Evolutionary conservation across 2,888 invertebrate genomes (phyloP).

Genomic region (Phragmatobia fuliginosa): DNA sequence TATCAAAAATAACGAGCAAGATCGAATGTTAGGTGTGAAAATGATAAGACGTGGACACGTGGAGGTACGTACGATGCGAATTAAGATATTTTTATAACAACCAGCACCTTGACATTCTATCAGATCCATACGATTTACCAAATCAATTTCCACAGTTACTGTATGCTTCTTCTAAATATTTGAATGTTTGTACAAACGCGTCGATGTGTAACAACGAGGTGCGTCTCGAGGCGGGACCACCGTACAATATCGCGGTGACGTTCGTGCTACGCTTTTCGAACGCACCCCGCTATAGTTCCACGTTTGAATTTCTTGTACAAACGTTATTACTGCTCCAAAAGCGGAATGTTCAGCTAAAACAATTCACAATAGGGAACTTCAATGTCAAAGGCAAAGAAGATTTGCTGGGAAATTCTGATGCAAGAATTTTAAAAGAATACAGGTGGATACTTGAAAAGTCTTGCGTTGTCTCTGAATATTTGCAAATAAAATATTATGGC

Average conservation of each 20-base stretch:
- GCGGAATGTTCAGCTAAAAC: constrained; percentile 78
- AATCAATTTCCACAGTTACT: constrained; percentile 47
- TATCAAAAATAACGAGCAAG: constrained; percentile 55
- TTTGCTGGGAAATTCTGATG: constrained; percentile 64
- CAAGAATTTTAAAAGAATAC: constrained; percentile 59
- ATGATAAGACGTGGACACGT: constrained; percentile 39
- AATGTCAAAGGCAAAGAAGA: constrained; percentile 79
- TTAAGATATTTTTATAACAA: constrained; percentile 46
- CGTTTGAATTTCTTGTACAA: constrained; percentile 83
- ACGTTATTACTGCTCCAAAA: constrained; percentile 81
- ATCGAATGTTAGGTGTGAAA: constrained; percentile 28
- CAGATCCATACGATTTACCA: constrained; percentile 43
- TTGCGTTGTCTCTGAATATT: constrained; percentile 22
- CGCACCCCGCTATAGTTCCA: constrained; percentile 74
- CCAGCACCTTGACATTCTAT: constrained; percentile 41
- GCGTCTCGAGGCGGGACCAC: constrained; percentile 10
- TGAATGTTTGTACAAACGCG: constrained; percentile 60
- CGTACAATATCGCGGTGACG: constrained; percentile 64
- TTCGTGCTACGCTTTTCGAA: constrained; percentile 59
- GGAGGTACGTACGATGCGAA: constrained; percentile 37
- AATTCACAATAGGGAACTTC: constrained; percentile 80
- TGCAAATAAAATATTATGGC: background rate
- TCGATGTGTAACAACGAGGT: constrained; percentile 18
- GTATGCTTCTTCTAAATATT: constrained; percentile 53
- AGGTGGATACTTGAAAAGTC: constrained; percentile 39